phyloP scores from a whole-genome alignment of 2,797 vertebrate species.

The Anniella stebbinsi region DNA sequence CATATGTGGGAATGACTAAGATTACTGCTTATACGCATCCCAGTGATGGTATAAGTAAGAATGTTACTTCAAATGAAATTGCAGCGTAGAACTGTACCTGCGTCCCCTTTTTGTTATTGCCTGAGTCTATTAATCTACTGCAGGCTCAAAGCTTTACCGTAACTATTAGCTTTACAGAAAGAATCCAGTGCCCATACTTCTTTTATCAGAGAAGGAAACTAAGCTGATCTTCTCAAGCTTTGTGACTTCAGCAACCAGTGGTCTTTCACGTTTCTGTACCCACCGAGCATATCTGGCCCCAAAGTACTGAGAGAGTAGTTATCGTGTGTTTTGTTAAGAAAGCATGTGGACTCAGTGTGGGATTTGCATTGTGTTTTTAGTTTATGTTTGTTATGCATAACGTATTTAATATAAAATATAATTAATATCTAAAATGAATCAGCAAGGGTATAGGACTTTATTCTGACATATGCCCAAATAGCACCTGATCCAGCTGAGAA shows the following conservation, averaged over 20 bases:
- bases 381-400: not conserved
- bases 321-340: not conserved
- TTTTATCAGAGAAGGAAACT: constrained; percentile 2
- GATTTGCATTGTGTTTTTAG: not conserved
- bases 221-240: not conserved
- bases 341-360: not conserved
- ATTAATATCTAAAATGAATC: not conserved
- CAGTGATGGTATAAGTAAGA: not conserved
- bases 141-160: constrained; percentile 6
- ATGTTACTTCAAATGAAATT: not conserved
- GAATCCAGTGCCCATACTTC: constrained; percentile 1
- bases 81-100: not conserved
- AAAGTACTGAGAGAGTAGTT: not conserved
- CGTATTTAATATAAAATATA: too few species aligned
- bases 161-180: not conserved
- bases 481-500: too few species aligned
- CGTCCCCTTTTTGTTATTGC: not conserved
- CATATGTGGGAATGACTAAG: not conserved
- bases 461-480: not conserved
- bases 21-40: not conserved
- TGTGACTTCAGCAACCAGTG: not conserved
- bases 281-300: not conserved
- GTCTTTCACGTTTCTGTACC: not conserved
- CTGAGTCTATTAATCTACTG: constrained; percentile 13
- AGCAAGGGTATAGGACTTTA: not conserved